Conservation (phyloP, 2,113 vertebrate genomes). For the Sciurus niger region DNA sequence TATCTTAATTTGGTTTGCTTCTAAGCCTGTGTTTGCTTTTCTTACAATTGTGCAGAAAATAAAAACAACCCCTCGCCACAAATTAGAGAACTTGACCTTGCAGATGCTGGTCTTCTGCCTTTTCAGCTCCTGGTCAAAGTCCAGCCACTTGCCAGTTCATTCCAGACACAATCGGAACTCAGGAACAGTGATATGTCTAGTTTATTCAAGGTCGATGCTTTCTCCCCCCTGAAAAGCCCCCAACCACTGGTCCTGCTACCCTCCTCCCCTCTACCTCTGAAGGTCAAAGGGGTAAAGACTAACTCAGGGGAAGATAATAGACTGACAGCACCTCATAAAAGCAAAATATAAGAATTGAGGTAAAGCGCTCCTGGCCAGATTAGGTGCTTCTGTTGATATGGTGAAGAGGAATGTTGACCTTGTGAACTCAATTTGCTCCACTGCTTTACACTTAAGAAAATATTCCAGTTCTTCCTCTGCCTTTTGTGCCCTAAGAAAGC, state of each 20-base stretch:
- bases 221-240: neutral
- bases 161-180: neutral
- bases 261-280: constrained; percentile 74
- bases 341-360: constrained; percentile 75
- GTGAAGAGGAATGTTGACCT: constrained; percentile 86
- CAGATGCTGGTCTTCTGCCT: neutral
- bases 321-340: constrained; percentile 89
- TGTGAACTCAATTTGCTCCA: constrained; percentile 90
- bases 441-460: constrained; percentile 83
- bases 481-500: constrained; percentile 64
- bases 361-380: constrained; percentile 68
- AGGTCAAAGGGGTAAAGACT: constrained; percentile 90
- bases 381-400: constrained; percentile 82
- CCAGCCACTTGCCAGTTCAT: neutral
- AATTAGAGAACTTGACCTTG: neutral
- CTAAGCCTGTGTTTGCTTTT: neutral
- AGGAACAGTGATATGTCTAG: neutral
- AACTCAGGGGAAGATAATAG: constrained; percentile 87
- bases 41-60: neutral
- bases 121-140: neutral
- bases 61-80: too few species aligned
- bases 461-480: constrained; percentile 67
- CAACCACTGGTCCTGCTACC: neutral
- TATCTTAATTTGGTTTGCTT: neutral
- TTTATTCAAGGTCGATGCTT: constrained; percentile 50